Evolutionary conservation across 2,888 invertebrate species (phyloP).

Genomic region (Drosophila monieri): DNA sequence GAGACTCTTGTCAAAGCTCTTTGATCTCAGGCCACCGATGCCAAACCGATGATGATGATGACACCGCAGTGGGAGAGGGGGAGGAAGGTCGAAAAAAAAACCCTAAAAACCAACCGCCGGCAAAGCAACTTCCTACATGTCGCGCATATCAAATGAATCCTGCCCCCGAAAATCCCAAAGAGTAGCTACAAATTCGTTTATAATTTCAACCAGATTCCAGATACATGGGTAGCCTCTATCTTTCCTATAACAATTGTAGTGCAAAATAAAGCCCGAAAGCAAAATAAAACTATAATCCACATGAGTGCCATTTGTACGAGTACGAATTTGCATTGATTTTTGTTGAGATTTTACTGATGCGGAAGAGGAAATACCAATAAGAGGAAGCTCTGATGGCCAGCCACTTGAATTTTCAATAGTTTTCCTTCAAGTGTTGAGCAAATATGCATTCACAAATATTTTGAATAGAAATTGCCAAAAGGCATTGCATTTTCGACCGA

Average conservation of each 20-base stretch:
- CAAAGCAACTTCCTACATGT: constrained; percentile 66
- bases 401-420: constrained; percentile 43
- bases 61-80: constrained; percentile 21
- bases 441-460: constrained; percentile 50
- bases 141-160: constrained; percentile 72
- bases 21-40: constrained; percentile 56
- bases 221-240: constrained; percentile 4
- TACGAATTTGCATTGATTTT: constrained; percentile 64
- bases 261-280: not conserved
- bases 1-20: constrained; percentile 65
- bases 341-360: constrained; percentile 29
- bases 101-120: constrained; percentile 51
- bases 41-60: constrained; percentile 35
- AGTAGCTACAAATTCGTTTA: constrained; percentile 69
- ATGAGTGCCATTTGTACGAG: constrained; percentile 60
- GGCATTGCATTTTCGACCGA: not conserved
- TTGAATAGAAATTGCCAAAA: constrained; percentile 41
- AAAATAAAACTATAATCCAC: constrained; percentile 35
- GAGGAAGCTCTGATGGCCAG: constrained; percentile 14
- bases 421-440: constrained; percentile 58
- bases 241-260: constrained; percentile 31
- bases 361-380: constrained; percentile 8
- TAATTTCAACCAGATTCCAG: constrained; percentile 55
- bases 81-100: constrained; percentile 25
- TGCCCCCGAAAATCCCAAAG: not conserved